These are phyloP conservation scores for Chelon auratus DNA, from an alignment of 2,797 vertebrate genomes.

Conservation along the genomic window DNA sequence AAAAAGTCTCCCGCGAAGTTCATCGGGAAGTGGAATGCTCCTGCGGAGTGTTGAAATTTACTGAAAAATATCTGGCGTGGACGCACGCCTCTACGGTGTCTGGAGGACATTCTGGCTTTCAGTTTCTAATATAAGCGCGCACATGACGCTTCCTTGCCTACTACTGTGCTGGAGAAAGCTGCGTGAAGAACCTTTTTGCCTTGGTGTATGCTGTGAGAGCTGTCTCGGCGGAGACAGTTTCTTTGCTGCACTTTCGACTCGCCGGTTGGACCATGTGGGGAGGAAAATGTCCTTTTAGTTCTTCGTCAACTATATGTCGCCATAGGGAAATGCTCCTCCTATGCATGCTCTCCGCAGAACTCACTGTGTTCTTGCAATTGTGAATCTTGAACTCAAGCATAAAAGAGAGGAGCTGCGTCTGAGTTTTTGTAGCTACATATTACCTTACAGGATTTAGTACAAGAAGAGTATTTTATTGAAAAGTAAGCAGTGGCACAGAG, in stretches of 20 bases:
- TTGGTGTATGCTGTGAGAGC: conserved; percentile 39
- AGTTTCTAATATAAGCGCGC: neutral
- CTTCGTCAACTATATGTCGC: conserved; percentile 72
- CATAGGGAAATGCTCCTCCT: conserved; percentile 64
- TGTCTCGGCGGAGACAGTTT: conserved; percentile 46
- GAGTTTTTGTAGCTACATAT: conserved; percentile 27
- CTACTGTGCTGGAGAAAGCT: conserved; percentile 1
- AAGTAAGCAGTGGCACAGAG: neutral
- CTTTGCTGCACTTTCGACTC: conserved; percentile 50
- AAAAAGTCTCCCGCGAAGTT: conserved; percentile 20
- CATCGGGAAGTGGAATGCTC: conserved; percentile 10
- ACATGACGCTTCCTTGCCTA: neutral
- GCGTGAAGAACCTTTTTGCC: conserved; percentile 33
- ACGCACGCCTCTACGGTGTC: conserved; percentile 25
- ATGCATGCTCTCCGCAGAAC: conserved; percentile 39
- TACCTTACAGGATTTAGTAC: neutral
- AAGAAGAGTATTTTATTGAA: conserved; percentile 5
- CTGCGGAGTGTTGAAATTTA: conserved; percentile 21
- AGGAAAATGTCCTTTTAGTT: conserved; percentile 75
- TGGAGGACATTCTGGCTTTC: conserved; percentile 33
- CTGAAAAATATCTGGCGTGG: conserved; percentile 36
- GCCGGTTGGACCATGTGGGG: conserved; percentile 53
- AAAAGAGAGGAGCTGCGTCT: conserved; percentile 51
- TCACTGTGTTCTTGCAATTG: conserved; percentile 71
- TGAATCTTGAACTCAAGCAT: conserved; percentile 65